Base-by-base conservation (phyloP, 2,797 vertebrate species). In the Spinibarbus caldwelli region DNA sequence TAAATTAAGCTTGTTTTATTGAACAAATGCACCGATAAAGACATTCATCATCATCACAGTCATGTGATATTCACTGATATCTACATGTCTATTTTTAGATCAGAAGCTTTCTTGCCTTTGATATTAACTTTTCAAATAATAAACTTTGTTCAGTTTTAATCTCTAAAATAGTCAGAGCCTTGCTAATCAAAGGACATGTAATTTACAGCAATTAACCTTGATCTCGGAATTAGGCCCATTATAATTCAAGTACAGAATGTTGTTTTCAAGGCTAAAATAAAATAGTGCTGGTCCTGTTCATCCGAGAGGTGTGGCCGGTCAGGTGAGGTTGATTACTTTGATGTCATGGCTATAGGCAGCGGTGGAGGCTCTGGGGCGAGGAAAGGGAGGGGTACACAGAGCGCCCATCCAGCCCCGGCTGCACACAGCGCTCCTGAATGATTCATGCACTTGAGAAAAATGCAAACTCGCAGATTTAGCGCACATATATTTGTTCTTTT, bases 381-480 rank as follows among this genome's bases (percentile, higher is more conserved):
- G 72, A 59, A 67, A 64, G 54, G 84, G 67, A 80, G 68, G 78
- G 77, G 49, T 52, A 31, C 72, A 59, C 66, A 3, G 36, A 82
- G 41, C 54, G 43, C 9, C 34, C 47, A 64, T 84, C 52, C 76
- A 73, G 57, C 36, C 86, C 43, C n/a, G 10, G 23, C 85, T 52
- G 81, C 54, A 62, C 75, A 66, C 75, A 57, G 59, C 78, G 67
- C 88, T 78, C 86, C 54, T 91, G 87, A 84, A 88, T 84, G 72
- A 88, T 90, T 89, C 85, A 90, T 89, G 90, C 43, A 52, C 89
- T 89, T 82, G 78, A 86, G 88, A 91, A 93, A 94, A 93, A 89
- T 93, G 93, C 93, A 73, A 88, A 92, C 90, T 93, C 93, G 92
- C 93, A 92, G 87, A 92, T 94, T 94, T 92, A 88, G 92, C 91